A percentile compares a stretch with the other conserved stretches of the same genome.
Evolutionary conservation across 2,797 vertebrate genomes (phyloP).

Genomic region (Arctocebus calabarensis): DNA sequence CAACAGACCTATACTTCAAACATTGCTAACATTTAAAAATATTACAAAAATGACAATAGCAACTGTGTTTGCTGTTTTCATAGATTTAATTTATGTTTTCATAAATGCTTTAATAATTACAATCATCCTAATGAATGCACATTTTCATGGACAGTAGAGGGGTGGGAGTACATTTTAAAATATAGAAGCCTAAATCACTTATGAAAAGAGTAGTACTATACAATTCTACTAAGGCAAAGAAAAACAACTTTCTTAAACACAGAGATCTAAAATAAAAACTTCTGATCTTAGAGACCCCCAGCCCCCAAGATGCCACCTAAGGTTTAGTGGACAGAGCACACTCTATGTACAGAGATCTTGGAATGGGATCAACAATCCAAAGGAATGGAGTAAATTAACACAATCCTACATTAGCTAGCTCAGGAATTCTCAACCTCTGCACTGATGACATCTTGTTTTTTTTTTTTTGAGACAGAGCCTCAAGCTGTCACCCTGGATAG

Average conservation of each 20-base stretch:
- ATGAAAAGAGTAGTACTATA: background rate
- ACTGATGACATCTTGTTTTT: background rate
- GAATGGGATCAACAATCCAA: background rate
- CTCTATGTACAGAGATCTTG: background rate
- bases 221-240: background rate
- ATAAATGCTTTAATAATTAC: conserved; percentile 35
- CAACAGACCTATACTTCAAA: background rate
- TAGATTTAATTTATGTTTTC: background rate
- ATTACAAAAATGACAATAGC: background rate
- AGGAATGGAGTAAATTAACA: conserved; percentile 36
- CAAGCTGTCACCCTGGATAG: too few relatives aligned
- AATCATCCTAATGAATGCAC: background rate
- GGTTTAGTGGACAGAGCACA: background rate
- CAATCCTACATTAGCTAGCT: background rate
- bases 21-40: conserved; percentile 40
- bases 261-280: conserved; percentile 45
- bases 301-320: background rate
- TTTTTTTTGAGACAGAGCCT: too few relatives aligned
- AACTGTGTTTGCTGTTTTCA: background rate
- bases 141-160: background rate
- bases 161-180: conserved; percentile 36
- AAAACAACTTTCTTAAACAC: conserved; percentile 27
- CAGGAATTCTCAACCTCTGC: background rate
- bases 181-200: background rate
- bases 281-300: background rate